Conservation (phyloP, 2,797 vertebrate genomes). For the Cynodonichthys magdalenae region DNA sequence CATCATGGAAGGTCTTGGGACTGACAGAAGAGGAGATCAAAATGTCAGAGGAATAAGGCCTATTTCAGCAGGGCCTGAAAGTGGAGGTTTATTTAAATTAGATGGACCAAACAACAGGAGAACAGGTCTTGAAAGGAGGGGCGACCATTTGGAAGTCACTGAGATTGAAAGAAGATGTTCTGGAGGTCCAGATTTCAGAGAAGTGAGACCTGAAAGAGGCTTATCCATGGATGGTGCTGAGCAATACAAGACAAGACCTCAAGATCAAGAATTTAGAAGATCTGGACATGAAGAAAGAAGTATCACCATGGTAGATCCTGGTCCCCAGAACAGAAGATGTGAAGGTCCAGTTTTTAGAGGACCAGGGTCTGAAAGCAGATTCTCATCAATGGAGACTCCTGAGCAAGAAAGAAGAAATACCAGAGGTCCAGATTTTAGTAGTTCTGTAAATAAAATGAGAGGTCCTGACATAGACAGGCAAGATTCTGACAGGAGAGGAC, state of each 20-base stretch:
- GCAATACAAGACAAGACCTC: conserved; percentile 4
- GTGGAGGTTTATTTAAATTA: neutral
- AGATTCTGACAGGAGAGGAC: conserved; percentile 17
- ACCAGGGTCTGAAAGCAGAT: conserved; percentile 13
- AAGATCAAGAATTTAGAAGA: conserved; percentile 15
- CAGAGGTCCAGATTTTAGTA: conserved; percentile 20
- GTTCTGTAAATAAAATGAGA: conserved; percentile 12
- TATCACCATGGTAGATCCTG: conserved; percentile 2
- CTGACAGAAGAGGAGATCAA: conserved; percentile 3
- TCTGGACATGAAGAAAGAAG: conserved; percentile 15
- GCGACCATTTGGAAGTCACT: neutral
- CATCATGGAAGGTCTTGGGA: conserved; percentile 2
- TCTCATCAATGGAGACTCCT: neutral
- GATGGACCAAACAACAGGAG: neutral
- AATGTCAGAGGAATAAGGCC: neutral
- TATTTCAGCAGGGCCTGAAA: neutral
- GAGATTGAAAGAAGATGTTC: neutral
- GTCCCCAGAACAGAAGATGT: conserved; percentile 15
- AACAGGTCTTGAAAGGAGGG: neutral
- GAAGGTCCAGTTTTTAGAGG: conserved; percentile 35
- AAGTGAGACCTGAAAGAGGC: conserved; percentile 12
- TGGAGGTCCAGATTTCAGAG: conserved; percentile 19
- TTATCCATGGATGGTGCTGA: conserved; percentile 4
- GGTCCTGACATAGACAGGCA: conserved; percentile 6
- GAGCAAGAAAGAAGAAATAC: conserved; percentile 17